phyloP scores from a whole-genome alignment of 2,888 invertebrate species.

The Rhamnusium bicolor region DNA sequence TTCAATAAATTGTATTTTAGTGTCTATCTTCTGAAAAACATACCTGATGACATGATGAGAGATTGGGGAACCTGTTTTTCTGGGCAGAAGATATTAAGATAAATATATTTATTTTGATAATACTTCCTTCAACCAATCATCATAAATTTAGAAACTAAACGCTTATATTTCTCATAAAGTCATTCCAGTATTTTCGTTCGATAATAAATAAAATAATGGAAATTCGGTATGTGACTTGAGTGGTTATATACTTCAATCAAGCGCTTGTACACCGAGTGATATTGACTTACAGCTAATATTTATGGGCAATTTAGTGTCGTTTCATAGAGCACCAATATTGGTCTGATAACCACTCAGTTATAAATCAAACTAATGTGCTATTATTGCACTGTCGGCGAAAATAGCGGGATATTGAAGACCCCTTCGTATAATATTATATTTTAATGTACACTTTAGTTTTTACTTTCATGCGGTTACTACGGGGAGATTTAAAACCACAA shows the following conservation, averaged over 20 bases:
- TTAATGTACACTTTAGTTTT: slow-evolving; percentile 43
- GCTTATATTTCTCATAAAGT: slow-evolving; percentile 7
- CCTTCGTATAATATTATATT: slow-evolving; percentile 48
- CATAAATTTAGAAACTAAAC: background rate
- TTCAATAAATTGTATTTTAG: background rate
- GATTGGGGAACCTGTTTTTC: background rate
- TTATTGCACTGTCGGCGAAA: slow-evolving; percentile 71
- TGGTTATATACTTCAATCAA: slow-evolving; percentile 65
- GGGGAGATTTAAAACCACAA: background rate
- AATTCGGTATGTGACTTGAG: slow-evolving; percentile 56
- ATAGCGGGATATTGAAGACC: slow-evolving; percentile 57
- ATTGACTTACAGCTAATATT: slow-evolving; percentile 71
- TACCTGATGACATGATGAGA: background rate
- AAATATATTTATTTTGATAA: slow-evolving; percentile 7
- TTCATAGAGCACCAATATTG: slow-evolving; percentile 71
- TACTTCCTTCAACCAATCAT: background rate
- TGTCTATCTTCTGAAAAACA: background rate
- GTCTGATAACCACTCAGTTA: slow-evolving; percentile 71
- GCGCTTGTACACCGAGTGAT: slow-evolving; percentile 63
- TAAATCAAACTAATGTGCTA: slow-evolving; percentile 72
- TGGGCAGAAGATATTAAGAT: background rate
- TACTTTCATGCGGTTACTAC: slow-evolving; percentile 8
- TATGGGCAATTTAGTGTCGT: slow-evolving; percentile 71
- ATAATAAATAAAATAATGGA: slow-evolving; percentile 45
- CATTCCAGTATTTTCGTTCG: slow-evolving; percentile 16